These are phyloP conservation scores for Alviniconcha marisindica DNA, from an alignment of 1,140 invertebrate genomes.

Conservation along the genomic window DNA sequence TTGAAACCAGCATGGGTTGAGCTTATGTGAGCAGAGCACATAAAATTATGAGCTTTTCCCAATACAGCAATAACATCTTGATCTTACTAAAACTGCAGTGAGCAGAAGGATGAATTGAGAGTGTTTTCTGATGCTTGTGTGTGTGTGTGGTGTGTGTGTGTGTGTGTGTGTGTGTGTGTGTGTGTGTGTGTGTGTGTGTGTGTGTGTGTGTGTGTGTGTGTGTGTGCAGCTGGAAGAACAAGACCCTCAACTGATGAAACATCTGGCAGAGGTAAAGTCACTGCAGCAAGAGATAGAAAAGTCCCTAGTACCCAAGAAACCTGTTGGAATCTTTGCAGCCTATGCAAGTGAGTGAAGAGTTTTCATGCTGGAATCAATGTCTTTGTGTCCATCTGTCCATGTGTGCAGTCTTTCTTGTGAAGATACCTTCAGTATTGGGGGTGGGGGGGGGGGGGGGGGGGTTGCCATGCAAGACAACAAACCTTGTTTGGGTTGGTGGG, in stretches of 20 bases:
- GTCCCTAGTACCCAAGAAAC: constrained; percentile 84
- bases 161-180: not conserved
- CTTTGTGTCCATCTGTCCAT: too few relatives aligned
- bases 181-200: not conserved
- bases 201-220: not conserved
- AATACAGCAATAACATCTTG: too few relatives aligned
- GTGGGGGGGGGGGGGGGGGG: too few relatives aligned
- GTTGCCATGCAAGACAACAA: too few relatives aligned
- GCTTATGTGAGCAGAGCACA: not conserved
- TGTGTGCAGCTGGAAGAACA: constrained; percentile 38
- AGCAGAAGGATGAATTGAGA: not conserved
- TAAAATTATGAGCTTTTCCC: too few relatives aligned
- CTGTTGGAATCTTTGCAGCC: constrained; percentile 72
- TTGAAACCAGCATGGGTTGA: not conserved
- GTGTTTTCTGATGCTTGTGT: not conserved
- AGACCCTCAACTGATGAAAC: constrained; percentile 6
- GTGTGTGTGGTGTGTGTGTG: not conserved
- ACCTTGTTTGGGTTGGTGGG: too few relatives aligned
- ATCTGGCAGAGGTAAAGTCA: constrained; percentile 47
- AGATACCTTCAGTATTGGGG: too few relatives aligned
- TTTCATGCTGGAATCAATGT: too few relatives aligned
- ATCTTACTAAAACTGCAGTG: not conserved
- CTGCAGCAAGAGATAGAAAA: constrained; percentile 77
- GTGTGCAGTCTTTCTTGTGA: too few relatives aligned
- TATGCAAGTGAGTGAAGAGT: constrained; percentile 67